Evolutionary conservation across 2,113 vertebrate genomes (phyloP).

Genomic region (Excalfactoria chinensis): DNA sequence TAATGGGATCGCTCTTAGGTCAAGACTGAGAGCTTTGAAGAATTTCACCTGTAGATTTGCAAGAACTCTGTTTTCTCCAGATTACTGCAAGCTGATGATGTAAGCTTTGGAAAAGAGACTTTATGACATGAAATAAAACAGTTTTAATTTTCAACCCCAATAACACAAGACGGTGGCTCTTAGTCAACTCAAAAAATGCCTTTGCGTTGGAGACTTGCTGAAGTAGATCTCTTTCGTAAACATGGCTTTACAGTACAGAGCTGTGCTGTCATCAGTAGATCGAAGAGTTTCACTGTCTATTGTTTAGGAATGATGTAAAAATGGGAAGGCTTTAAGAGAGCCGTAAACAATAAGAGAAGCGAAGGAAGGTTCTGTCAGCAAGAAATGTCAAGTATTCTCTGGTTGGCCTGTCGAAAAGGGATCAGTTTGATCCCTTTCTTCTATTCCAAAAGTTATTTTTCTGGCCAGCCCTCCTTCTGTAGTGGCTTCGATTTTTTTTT

Average conservation of each 20-base stretch:
- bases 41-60: neutral
- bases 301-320: neutral
- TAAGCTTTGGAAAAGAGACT: neutral
- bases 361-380: neutral
- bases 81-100: neutral
- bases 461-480: neutral
- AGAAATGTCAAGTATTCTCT: neutral
- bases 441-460: neutral
- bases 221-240: neutral
- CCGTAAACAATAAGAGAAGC: neutral
- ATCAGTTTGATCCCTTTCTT: neutral
- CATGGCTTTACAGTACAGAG: neutral
- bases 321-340: neutral
- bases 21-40: neutral
- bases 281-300: neutral
- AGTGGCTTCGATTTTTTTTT: neutral
- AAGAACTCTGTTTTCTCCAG: neutral
- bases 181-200: neutral
- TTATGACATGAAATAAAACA: neutral
- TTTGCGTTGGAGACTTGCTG: neutral
- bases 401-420: neutral
- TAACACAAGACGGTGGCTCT: neutral
- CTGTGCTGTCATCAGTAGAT: neutral
- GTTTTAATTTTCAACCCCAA: neutral
- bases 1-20: constrained; percentile 49